Percentiles rank a stretch among this genome's conserved stretches.
These are phyloP conservation scores for Tonatia bakeri DNA, from an alignment of 2,113 vertebrate genomes.

Conservation along the genomic window DNA sequence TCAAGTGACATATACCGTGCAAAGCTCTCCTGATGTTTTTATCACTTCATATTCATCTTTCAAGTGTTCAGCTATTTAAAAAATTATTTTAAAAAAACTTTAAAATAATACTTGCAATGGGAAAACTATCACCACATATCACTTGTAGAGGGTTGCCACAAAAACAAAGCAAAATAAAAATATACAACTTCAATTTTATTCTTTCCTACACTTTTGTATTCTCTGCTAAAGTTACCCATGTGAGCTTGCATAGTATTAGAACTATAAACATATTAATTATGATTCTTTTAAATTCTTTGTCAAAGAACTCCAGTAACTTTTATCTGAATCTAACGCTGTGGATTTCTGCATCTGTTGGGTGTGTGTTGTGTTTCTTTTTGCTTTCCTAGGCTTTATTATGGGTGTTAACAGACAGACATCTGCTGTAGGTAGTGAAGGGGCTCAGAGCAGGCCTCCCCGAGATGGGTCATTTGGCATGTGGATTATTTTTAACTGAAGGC, in stretches of 20 bases:
- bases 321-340: not conserved
- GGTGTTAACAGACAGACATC: not conserved
- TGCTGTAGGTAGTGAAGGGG: not conserved
- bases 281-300: not conserved
- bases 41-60: not conserved
- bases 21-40: not conserved
- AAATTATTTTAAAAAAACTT: not conserved
- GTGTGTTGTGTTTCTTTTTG: not conserved
- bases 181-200: not conserved
- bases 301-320: not conserved
- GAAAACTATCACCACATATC: not conserved
- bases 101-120: not conserved
- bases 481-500: not conserved
- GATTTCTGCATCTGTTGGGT: not conserved
- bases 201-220: not conserved
- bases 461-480: not conserved
- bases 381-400: not conserved
- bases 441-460: not conserved
- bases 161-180: not conserved
- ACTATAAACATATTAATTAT: not conserved
- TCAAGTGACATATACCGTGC: not conserved
- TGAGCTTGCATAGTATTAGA: not conserved
- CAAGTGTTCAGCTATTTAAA: not conserved
- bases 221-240: not conserved
- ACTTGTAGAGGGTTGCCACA: not conserved